Conservation (phyloP, 37 sponge, comb jelly and placozoan genomes). For the Bolinopsis microptera region DNA sequence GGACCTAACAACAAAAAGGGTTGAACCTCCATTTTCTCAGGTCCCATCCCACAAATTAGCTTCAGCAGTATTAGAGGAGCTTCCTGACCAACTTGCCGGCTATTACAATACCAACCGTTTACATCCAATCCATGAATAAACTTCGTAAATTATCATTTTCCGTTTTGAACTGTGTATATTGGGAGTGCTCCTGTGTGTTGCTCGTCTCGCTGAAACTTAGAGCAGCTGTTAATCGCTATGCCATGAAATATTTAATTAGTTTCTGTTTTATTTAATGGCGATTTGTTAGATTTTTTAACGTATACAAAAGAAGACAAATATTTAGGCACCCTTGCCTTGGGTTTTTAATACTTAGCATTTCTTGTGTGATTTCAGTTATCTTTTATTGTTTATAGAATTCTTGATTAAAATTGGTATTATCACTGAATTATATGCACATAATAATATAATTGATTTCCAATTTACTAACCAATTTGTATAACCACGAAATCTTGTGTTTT, state of each 20-base stretch:
- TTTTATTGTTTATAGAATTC: no score
- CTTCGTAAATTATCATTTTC: background rate
- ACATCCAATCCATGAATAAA: background rate
- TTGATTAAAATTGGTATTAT: no score
- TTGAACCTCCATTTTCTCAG: background rate
- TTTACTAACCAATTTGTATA: no score
- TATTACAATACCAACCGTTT: background rate
- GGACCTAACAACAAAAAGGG: no score
- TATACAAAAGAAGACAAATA: no score
- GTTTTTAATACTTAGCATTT: no score
- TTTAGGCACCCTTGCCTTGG: no score
- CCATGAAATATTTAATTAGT: background rate
- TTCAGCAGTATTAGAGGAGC: slow-evolving; percentile 42
- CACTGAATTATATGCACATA: no score
- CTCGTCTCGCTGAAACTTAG: background rate
- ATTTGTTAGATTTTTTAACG: no score
- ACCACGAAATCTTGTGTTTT: background rate
- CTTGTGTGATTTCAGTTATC: no score
- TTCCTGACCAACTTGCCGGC: slow-evolving; percentile 4
- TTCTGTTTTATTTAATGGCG: no score
- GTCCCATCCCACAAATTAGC: background rate
- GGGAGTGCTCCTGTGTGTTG: background rate
- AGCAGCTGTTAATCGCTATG: background rate
- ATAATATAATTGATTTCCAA: no score
- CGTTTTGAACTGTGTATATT: background rate